Evolutionary conservation across 1,140 invertebrate genomes (phyloP).

Genomic region (Penaeus vannamei): DNA sequence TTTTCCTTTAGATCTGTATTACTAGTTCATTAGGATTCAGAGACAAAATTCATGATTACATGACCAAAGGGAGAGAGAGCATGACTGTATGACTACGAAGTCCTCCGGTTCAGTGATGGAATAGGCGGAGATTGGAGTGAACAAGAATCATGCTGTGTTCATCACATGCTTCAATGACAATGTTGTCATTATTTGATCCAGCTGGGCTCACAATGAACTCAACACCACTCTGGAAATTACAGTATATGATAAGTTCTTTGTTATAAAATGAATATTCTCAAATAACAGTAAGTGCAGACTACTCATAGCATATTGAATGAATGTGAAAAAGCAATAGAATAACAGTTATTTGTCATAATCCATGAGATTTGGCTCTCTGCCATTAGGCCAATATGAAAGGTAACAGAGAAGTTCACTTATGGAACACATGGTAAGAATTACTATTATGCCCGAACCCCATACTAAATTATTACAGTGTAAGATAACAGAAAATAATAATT

Average conservation of each 20-base stretch:
- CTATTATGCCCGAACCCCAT: not conserved
- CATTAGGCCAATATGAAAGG: no score
- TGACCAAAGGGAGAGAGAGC: no score
- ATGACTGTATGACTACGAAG: no score
- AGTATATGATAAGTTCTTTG: constrained; percentile 59
- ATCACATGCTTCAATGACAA: constrained; percentile 93
- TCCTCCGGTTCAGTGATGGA: constrained; percentile 86
- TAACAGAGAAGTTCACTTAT: no score
- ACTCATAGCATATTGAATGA: not conserved
- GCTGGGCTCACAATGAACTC: constrained; percentile 92
- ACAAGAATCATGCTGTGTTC: constrained; percentile 90
- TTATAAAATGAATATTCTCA: no score
- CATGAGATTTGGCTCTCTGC: no score
- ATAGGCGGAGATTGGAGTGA: constrained; percentile 93
- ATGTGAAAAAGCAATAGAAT: not conserved
- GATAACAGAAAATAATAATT: not conserved
- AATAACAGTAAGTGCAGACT: constrained; percentile 28
- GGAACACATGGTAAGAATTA: not conserved
- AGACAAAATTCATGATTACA: no score
- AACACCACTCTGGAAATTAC: constrained; percentile 88
- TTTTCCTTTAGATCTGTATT: no score
- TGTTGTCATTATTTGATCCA: constrained; percentile 93
- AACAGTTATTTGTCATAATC: not conserved
- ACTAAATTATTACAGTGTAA: not conserved
- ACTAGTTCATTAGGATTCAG: no score